Evolutionary conservation across 2,888 invertebrate species (phyloP), one percentile per base, ranked within the genome.

Genomic region (Xiphydria camelus): DNA sequence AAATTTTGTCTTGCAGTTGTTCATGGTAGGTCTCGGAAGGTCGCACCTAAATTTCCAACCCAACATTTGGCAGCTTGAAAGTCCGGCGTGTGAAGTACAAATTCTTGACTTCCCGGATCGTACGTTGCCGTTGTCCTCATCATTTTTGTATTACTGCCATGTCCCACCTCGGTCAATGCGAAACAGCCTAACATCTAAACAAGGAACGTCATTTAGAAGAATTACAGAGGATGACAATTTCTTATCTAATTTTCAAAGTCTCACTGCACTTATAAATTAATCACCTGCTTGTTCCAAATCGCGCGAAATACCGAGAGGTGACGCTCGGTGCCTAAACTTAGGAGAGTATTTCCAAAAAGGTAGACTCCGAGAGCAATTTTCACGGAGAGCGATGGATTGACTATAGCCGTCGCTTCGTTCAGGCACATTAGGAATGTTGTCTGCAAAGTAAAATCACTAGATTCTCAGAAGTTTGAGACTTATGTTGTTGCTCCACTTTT

Each of bases 61-160:
- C 95, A 96, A 70, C 89, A 83, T 80, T 92, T 82, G 53, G 85
- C 83, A 53, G 92, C 85, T 78, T 91, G 85, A 79, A 93, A 81
- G 78, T 84, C 79, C 50, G 93, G 86, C 41, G 88, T 81, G 70
- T 88, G 79, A 62, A 91, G 79, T 65, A 93, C 73, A 78, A 93
- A 82, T 67, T 85, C 84, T 72, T 84, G 80, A 5, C 82, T 86
- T 45, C 81, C 79, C 0, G 85, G 82, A 65, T 91, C 83, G 73
- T 88, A 95, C 0, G 86, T 90, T 0, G 94, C 94, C 0, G 85
- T 87, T 0, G 94, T 94, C 60, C 88, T 81, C 88, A 95, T 89
- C 3, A 87, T 88, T 64, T 88, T 87, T 0, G 91, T 90, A 72
- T 95, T 95, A 18, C 91, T 92, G 0, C 95, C 95, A 70, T 96